phyloP scores from a whole-genome alignment of 2,888 invertebrate species.

The Steinernema scapterisci region DNA sequence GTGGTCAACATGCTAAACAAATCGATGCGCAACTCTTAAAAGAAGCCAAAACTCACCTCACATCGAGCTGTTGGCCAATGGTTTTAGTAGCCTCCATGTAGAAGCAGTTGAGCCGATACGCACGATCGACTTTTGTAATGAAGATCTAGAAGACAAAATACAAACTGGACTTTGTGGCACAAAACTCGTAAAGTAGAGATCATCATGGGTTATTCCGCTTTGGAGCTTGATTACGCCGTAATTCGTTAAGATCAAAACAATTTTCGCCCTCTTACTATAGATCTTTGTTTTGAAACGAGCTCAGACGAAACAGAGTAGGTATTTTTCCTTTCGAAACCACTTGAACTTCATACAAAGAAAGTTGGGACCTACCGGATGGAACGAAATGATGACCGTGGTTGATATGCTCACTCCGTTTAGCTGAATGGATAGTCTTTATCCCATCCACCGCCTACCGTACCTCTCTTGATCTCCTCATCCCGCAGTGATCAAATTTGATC shows the following conservation, averaged over 20 bases:
- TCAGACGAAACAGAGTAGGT: too few species aligned
- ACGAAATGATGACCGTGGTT: slow-evolving; percentile 63
- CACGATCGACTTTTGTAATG: slow-evolving; percentile 65
- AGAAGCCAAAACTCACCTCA: slow-evolving; percentile 44
- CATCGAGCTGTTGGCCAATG: slow-evolving; percentile 60
- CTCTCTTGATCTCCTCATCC: slow-evolving; percentile 61
- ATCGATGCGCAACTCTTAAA: neutral
- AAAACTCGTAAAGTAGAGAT: too few species aligned
- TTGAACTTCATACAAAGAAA: neutral
- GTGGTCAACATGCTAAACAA: slow-evolving; percentile 56
- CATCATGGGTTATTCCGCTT: too few species aligned
- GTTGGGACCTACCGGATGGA: slow-evolving; percentile 53
- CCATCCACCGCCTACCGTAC: slow-evolving; percentile 30
- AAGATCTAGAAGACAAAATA: slow-evolving; percentile 59
- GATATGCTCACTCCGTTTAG: slow-evolving; percentile 61
- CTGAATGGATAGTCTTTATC: slow-evolving; percentile 42
- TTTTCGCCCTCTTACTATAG: too few species aligned
- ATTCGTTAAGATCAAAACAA: too few species aligned
- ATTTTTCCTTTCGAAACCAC: too few species aligned
- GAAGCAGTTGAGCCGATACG: slow-evolving; percentile 64
- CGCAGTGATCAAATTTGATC: slow-evolving; percentile 62
- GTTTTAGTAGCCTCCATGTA: slow-evolving; percentile 62
- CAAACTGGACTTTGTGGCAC: too few species aligned
- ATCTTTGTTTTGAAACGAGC: too few species aligned
- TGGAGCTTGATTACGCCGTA: neutral